These are phyloP conservation scores for Keiferia lycopersicella DNA, from an alignment of 2,888 invertebrate species.

Conservation along the genomic window DNA sequence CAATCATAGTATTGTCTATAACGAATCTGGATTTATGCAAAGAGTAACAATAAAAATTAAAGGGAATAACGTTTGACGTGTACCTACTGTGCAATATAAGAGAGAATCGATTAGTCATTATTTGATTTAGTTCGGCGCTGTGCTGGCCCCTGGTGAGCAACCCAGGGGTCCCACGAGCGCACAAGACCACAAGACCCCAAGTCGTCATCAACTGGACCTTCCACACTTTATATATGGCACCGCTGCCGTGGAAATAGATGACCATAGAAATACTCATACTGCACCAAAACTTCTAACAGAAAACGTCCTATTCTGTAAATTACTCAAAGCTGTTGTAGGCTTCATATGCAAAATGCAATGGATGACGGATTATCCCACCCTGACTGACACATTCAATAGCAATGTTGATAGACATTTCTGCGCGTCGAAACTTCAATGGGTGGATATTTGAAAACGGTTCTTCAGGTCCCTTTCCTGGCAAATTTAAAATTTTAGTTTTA, in stretches of 20 bases:
- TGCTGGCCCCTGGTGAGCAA: conserved; percentile 67
- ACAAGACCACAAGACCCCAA: conserved; percentile 52
- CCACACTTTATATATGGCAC: conserved; percentile 73
- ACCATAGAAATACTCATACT: conserved; percentile 39
- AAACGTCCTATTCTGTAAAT: conserved; percentile 22
- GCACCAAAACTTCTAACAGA: conserved; percentile 19
- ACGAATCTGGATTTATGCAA: conserved; percentile 76
- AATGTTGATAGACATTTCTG: conserved; percentile 47
- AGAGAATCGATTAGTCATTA: conserved; percentile 80
- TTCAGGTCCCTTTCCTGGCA: too few relatives aligned
- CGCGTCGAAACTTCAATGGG: conserved; percentile 41
- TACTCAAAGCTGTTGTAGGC: conserved; percentile 22
- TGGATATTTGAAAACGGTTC: too few relatives aligned
- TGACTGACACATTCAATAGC: conserved; percentile 27
- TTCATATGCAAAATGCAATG: not conserved
- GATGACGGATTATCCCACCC: conserved; percentile 11
- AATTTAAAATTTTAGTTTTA: too few relatives aligned
- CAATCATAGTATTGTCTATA: conserved; percentile 78
- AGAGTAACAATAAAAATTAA: conserved; percentile 74
- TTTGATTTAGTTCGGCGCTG: conserved; percentile 79
- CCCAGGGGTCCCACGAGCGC: conserved; percentile 73
- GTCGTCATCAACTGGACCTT: conserved; percentile 74
- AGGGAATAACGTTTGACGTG: conserved; percentile 79
- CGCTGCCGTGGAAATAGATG: conserved; percentile 58
- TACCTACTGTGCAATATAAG: conserved; percentile 81